These are phyloP conservation scores for Ophioderma brevispina DNA, from an alignment of 35 echinoderm and acorn worm species.

Conservation along the genomic window DNA sequence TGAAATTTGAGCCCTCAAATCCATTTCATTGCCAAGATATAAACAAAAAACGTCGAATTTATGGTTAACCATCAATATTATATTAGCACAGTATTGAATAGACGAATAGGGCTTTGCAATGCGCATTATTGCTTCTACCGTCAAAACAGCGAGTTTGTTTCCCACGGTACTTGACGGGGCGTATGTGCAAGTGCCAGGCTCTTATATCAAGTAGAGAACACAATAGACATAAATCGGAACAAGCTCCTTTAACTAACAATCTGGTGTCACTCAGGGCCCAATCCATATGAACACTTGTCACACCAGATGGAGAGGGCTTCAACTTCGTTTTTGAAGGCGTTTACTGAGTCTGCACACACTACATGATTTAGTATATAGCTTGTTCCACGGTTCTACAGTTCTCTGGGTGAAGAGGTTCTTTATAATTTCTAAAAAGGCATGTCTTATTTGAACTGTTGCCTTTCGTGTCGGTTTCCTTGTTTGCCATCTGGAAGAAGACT, in stretches of 20 bases:
- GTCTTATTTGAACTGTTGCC: neutral
- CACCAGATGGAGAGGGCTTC: neutral
- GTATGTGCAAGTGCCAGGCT: too few species aligned
- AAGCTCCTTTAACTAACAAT: neutral
- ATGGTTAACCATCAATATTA: too few species aligned
- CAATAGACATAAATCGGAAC: too few species aligned
- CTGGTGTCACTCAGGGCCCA: neutral
- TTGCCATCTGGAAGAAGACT: neutral
- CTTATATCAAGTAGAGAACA: too few species aligned
- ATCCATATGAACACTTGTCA: neutral
- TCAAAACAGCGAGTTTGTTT: too few species aligned
- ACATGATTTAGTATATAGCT: neutral
- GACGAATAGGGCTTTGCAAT: too few species aligned
- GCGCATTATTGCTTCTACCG: too few species aligned
- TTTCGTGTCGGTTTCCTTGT: neutral
- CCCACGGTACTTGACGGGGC: too few species aligned
- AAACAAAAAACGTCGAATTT: too few species aligned
- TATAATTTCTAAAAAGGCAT: neutral
- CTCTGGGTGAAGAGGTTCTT: neutral
- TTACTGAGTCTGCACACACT: neutral
- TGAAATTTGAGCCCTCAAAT: too few species aligned
- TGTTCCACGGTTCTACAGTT: neutral
- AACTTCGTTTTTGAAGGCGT: neutral
- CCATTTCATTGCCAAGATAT: too few species aligned
- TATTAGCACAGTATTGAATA: too few species aligned